Evolutionary conservation across 1,140 invertebrate species (phyloP).

Genomic region (Limonius californicus): DNA sequence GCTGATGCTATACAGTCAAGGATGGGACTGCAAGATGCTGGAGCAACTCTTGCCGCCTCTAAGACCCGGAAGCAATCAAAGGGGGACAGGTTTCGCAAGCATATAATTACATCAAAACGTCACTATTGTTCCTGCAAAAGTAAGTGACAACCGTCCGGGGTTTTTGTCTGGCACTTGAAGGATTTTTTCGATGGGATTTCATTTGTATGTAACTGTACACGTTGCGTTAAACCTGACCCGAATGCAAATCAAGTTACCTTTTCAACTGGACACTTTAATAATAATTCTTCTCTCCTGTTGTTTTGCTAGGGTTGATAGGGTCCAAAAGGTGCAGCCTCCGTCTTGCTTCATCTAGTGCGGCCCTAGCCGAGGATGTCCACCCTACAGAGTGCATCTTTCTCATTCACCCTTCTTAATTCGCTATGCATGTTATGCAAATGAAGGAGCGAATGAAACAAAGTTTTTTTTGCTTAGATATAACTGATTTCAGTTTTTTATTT

Average conservation of each 20-base stretch:
- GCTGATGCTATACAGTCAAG: too few species aligned
- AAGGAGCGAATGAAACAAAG: constrained; percentile 24
- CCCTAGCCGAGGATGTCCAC: constrained; percentile 22
- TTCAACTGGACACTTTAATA: constrained; percentile 4
- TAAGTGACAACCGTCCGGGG: neutral
- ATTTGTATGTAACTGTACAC: constrained; percentile 2
- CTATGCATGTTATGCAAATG: constrained; percentile 33
- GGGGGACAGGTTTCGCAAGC: too few species aligned
- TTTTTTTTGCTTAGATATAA: constrained; percentile 29
- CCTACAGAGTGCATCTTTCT: constrained; percentile 16
- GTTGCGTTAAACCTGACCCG: neutral
- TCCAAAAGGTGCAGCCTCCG: neutral
- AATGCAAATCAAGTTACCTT: constrained; percentile 7
- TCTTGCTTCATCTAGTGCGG: neutral
- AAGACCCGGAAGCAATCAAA: too few species aligned
- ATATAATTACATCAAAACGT: too few species aligned
- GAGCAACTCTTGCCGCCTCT: too few species aligned
- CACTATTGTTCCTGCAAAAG: too few species aligned
- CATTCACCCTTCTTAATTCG: constrained; percentile 28
- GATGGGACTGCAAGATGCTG: too few species aligned
- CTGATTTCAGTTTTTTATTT: constrained; percentile 30
- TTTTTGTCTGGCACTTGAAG: neutral
- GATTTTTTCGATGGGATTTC: neutral
- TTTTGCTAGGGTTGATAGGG: neutral
- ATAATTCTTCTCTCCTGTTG: constrained; percentile 2